Conservation (phyloP, 2,113 vertebrate species). For the Sakesphorus luctuosus region DNA sequence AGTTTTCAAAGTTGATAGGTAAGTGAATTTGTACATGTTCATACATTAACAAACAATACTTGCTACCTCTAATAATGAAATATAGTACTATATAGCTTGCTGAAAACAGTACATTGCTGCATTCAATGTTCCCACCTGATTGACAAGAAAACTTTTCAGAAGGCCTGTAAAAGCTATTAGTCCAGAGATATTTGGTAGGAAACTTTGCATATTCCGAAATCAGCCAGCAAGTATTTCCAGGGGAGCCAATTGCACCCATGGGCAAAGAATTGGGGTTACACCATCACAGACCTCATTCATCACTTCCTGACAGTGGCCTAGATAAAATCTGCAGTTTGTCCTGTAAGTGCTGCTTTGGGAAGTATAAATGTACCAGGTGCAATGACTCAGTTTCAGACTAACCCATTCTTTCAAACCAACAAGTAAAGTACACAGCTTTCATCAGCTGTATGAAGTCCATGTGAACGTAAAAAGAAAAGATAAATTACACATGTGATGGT, state of each 20-base stretch:
- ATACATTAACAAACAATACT: not conserved
- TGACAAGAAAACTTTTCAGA: not conserved
- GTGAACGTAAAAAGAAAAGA: not conserved
- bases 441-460: not conserved
- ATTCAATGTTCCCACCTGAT: not conserved
- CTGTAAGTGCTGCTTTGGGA: conserved; percentile 15
- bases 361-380: conserved; percentile 23
- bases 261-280: conserved; percentile 40
- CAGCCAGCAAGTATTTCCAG: not conserved
- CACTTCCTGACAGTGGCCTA: conserved; percentile 57
- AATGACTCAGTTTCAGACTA: not conserved
- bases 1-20: not conserved
- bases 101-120: not conserved
- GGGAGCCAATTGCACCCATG: not conserved
- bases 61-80: not conserved
- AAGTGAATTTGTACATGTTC: not conserved
- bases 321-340: conserved; percentile 54
- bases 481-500: not conserved
- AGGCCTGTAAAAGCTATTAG: not conserved
- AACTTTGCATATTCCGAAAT: not conserved
- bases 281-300: conserved; percentile 70
- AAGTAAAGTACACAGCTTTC: not conserved
- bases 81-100: not conserved
- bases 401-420: not conserved
- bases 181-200: not conserved